Base-by-base conservation (phyloP, 2,113 vertebrate species). In the Ia io region DNA sequence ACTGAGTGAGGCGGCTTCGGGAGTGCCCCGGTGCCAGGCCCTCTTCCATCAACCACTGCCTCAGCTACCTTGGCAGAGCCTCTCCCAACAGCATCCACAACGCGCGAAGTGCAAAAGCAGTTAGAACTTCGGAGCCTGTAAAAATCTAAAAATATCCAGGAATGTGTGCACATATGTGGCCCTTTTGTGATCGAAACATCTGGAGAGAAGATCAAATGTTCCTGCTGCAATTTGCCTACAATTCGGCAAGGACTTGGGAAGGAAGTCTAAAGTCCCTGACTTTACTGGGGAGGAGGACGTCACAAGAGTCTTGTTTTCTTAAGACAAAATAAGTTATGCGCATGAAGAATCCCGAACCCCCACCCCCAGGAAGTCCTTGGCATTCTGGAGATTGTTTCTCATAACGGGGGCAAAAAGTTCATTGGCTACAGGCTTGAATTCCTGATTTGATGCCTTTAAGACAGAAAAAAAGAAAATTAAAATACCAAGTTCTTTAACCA, bases 91-190 rank as follows among this genome's bases (percentile, higher is more conserved):
- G 9, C 40, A 86, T 93, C 93, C 97, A 97, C 93, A 98, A 96
- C 94, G 85, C 65, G 3, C 94, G 80, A 85, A 97, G 91, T 80
- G 85, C 98, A 98, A 98, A 98, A 96, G 96, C 96, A 97, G 96
- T 96, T 95, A 97, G 95, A 97, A 96, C 94, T 97, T 96, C 89
- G 67, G 95, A 98, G 97, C 94, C 97, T 96, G 96, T 95, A 97
- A 96, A 98, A 96, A 79, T 95, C 98, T 98, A 98, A 98, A 98
- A 98, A 98, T 98, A 98, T 90, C 96, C 89, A 96, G 95, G 97
- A 97, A 97, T 97, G 97, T 96, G 71, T 16, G 96, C 97, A 97
- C 96, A 97, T 96, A 97, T 98, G 98, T 96, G 94, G 94, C 93
- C 95, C 96, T 98, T 98, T 91, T 98, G 96, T 90, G 95, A 97